phyloP scores from a whole-genome alignment of 2,888 invertebrate species.

The Epistrophella euchroma region DNA sequence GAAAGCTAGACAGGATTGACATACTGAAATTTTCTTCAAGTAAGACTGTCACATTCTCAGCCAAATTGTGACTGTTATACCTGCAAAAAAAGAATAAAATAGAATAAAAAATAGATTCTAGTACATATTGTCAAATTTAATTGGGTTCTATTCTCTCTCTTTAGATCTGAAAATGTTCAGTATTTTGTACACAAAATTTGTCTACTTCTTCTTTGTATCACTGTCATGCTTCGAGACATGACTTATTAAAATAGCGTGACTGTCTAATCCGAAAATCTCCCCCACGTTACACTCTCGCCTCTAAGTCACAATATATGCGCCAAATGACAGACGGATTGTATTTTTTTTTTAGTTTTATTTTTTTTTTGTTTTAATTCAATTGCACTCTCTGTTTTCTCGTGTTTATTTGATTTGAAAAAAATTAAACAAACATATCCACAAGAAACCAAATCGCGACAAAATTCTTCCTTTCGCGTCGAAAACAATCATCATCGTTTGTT shows the following conservation, averaged over 20 bases:
- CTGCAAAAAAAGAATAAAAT: background rate
- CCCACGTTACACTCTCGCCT: conserved; percentile 71
- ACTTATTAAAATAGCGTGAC: conserved; percentile 76
- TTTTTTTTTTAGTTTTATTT: background rate
- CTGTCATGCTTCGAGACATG: conserved; percentile 70
- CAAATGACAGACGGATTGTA: conserved; percentile 61
- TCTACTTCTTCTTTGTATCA: conserved; percentile 51
- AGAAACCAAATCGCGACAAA: conserved; percentile 55
- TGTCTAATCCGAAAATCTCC: conserved; percentile 69
- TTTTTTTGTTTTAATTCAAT: background rate
- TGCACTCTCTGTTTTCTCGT: conserved; percentile 23
- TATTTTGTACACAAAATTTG: conserved; percentile 22
- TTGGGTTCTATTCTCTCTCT: conserved; percentile 19
- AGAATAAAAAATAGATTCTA: conserved; percentile 5
- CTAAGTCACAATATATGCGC: conserved; percentile 47
- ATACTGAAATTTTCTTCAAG: no score
- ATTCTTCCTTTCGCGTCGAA: conserved; percentile 59
- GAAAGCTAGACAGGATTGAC: no score
- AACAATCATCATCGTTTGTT: conserved; percentile 69
- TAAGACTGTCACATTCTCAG: background rate
- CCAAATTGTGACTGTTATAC: background rate
- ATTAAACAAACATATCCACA: conserved; percentile 62
- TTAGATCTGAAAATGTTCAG: conserved; percentile 2
- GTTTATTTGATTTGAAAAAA: conserved; percentile 60
- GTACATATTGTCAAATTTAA: conserved; percentile 41